Evolutionary conservation across 2,797 vertebrate species (phyloP), one percentile per base, ranked within the genome.

Genomic region (Galaxias olidus): DNA sequence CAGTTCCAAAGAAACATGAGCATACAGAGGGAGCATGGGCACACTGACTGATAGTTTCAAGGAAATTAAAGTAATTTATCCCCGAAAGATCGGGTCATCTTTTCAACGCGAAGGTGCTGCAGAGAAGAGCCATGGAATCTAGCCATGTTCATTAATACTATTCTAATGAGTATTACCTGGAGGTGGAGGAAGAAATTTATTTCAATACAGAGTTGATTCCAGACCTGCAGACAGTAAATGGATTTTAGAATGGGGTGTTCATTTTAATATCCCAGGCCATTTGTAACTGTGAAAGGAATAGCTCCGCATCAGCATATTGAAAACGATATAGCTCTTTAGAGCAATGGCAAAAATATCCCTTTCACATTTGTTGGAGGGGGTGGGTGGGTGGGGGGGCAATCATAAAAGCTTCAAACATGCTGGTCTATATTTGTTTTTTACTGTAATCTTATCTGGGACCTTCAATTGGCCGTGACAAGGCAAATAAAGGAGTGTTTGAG

Each of bases 221-320:
- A 79, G 69, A 76, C 63, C 75, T 65, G 78, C 77, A 80, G 83
- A 75, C 69, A 77, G 77, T 79, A 86, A 85, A 86, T 81, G 72
- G 80, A 84, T 89, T 87, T 77, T 62, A 75, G 64, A 73, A 83
- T 44, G 66, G 74, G 69, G 75, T 85, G 80, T 85, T 88, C 75
- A 73, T 84, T 84, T 88, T 82, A 84, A 89, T 83, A 86, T 86
- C 61, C 62, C 51, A 61, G 76, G 68, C 70, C 75, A 83, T 89
- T 86, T 88, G 77, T 88, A 80, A 84, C 72, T 44, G 19, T 69
- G 62, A 80, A 79, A 72, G 75, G 65, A 64, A 76, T 74, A 69
- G 70, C 69, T 72, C 41, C 49, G 67, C 72, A 84, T 86, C 81
- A 87, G 84, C 83, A 75, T 82, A 84, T 82, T 81, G 72, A 70